Base-by-base conservation (phyloP, 2,113 vertebrate species). In the Casuarius casuarius region DNA sequence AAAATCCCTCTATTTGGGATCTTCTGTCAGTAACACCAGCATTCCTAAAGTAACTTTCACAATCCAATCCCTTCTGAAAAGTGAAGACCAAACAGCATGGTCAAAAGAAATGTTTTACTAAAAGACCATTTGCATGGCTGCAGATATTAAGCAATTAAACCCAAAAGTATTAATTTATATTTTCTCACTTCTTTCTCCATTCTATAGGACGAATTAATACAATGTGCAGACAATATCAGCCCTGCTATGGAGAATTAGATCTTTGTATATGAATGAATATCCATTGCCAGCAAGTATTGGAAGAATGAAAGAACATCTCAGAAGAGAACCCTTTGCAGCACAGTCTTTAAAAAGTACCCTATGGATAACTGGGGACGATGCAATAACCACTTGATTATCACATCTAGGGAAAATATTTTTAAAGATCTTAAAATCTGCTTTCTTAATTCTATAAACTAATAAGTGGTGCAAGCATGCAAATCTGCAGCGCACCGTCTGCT, bases 401-500 rank as follows among this genome's bases (percentile, higher is more conserved):
- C 62, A 76, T 87, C 31, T 26, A 72, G 52, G 58, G 63, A 80
- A 94, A 94, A 90, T 87, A 87, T 87, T 87, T 86, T 91, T 89
- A 1, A 3, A 77, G 89, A 61, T 66, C 33, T 66, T 89, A 25
- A 90, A 84, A 87, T 92, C 46, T 66, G 67, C 56, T 84, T 87
- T 90, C 77, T 87, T 84, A 72, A 67, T 92, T 92, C 82, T 76
- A 48, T 72, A 76, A 92, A 90, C 52, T 84, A 87, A 67, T 90
- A 90, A 92, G 46, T 48, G 68, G 26, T 75, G 51, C 35, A 94
- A 87, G 84, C 46, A 87, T 62, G 74, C 63, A 92, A 87, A 92
- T 92, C 82, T 84, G 89, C 63, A 90, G 52, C 5, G 9, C 90
- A 92, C 89, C 89, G 92, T 94, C 94, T 92, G 86, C 78, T 80